Percentiles rank a stretch among this genome's conserved stretches.
These are phyloP conservation scores for Rhinogobius similis DNA, from an alignment of 2,113 vertebrate species.

Conservation along the genomic window DNA sequence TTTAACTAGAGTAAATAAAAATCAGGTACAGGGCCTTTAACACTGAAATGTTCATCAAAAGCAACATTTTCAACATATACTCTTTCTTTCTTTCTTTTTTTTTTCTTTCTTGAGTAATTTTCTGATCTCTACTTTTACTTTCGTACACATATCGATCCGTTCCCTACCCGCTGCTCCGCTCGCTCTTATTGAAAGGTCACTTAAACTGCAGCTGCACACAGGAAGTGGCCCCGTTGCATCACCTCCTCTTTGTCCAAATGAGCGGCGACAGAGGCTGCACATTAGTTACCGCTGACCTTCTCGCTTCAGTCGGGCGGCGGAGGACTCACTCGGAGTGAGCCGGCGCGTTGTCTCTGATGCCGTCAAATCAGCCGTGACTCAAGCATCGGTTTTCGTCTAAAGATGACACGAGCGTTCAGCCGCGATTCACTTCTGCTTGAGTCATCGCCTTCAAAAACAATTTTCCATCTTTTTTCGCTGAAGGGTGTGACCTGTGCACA, in stretches of 20 bases:
- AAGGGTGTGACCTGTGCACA: slow-evolving; percentile 8
- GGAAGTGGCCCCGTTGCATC: slow-evolving; percentile 33
- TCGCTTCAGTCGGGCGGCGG: slow-evolving; percentile 40
- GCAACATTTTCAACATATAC: neutral
- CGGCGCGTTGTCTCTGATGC: slow-evolving; percentile 29
- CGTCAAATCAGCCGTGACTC: slow-evolving; percentile 41
- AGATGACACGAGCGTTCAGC: slow-evolving; percentile 25
- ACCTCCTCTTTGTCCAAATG: slow-evolving; percentile 32
- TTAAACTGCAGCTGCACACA: slow-evolving; percentile 1
- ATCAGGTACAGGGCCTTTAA: no score
- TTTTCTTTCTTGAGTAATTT: neutral
- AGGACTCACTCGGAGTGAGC: slow-evolving; percentile 15
- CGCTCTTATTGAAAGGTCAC: neutral
- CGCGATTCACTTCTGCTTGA: slow-evolving; percentile 23
- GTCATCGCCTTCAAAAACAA: neutral
- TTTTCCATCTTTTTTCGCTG: neutral
- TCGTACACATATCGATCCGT: neutral
- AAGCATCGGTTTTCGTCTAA: slow-evolving; percentile 21
- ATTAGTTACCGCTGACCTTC: slow-evolving; percentile 42
- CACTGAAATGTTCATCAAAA: neutral
- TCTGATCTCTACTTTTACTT: neutral
- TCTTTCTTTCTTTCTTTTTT: neutral
- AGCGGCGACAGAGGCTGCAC: slow-evolving; percentile 40
- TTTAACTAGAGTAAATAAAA: no score
- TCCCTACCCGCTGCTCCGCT: neutral